Conservation (phyloP, 2,113 vertebrate genomes). For the Pangasianodon hypophthalmus region DNA sequence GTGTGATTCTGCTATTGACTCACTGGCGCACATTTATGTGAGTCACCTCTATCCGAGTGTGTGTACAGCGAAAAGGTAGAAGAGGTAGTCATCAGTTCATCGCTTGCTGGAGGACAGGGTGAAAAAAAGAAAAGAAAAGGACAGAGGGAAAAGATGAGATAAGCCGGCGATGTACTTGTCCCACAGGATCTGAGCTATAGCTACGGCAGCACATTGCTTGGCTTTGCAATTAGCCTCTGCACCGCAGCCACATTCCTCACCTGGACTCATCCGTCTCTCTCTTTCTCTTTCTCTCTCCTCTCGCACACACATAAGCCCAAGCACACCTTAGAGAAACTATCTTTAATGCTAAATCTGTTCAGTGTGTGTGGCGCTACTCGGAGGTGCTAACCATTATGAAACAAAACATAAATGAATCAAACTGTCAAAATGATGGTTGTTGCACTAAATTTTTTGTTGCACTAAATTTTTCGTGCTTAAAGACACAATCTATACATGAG, state of each 20-base stretch:
- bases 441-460: background rate
- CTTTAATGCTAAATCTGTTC: background rate
- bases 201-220: conserved; percentile 45
- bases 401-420: background rate
- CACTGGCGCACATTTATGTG: background rate
- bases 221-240: conserved; percentile 54
- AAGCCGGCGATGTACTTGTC: conserved; percentile 22
- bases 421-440: background rate
- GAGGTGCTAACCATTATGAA: background rate
- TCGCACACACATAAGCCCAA: background rate
- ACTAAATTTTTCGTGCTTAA: background rate
- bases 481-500: background rate
- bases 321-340: conserved; percentile 6
- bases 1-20: conserved; percentile 4
- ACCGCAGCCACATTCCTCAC: conserved; percentile 42
- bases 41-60: background rate
- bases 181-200: conserved; percentile 33
- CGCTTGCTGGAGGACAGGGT: conserved; percentile 26
- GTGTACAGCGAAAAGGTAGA: conserved; percentile 2
- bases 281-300: background rate
- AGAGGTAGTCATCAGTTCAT: conserved; percentile 31
- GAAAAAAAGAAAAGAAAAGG: background rate
- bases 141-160: conserved; percentile 5
- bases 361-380: background rate
- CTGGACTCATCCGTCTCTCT: conserved; percentile 39